Base-by-base conservation (phyloP, 2,888 invertebrate genomes). In the Drosophila ustulata region DNA sequence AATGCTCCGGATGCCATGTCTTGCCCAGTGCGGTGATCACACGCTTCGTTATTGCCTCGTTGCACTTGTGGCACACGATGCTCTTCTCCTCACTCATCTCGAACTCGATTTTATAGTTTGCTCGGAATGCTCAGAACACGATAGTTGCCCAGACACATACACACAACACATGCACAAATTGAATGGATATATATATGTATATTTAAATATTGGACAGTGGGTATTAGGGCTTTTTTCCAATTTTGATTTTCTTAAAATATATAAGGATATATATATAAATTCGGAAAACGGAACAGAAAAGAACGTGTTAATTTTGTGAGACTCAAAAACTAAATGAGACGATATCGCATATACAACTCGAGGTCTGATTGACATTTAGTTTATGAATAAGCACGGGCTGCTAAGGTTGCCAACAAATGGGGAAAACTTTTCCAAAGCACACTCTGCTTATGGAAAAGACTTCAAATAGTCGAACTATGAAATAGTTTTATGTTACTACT, bases 1-100 rank as follows among this genome's bases (percentile, higher is more conserved):
- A 98, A 93, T 98, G 98, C 90, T 98, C 98, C 0, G 98, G 97
- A 93, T 98, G 98, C 96, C 97, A 98, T 58, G 96, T 96, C 93
- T 96, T 96, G 92, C 97, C 96, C 88, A 98, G 93, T 0, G 98
- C 98, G 41, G 96, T 97, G 82, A 98, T 95, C 92, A 97, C 96
- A 96, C 84, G 83, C 56, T 87, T 82, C 9, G 79, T 82, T 89
- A 82, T 90, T 74, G 75, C 51, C 71, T 80, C 81, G 26, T 86
- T 81, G 80, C 88, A 89, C 78, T 87, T 90, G 77, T 83, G 80
- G 80, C 91, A 91, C 55, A 87, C 45, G 62, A 79, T 63, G 23
- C 62, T 68, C 43, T 69, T 70, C 13, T 59, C 51, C 13, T 83
- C 82, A 18, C 78, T 76, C 66, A 59, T 72, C 18, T 30, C 41